Evolutionary conservation across 2,888 invertebrate species (phyloP), one percentile per base, ranked within the genome.

Genomic region (Eulithis prunata): DNA sequence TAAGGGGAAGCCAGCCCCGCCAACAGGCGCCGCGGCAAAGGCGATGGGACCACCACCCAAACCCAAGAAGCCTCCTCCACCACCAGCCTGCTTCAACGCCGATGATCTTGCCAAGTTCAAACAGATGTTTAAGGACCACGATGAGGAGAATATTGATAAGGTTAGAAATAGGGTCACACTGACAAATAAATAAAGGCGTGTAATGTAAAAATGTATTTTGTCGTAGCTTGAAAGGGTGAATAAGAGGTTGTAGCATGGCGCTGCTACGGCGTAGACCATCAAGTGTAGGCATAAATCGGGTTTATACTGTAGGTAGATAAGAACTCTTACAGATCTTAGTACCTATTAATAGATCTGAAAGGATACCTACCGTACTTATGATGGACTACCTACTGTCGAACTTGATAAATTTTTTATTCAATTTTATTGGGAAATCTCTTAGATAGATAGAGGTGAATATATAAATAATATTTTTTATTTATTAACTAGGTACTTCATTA

Each of bases 61-160:
- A 62, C 89, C 87, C 0, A 91, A 88, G 69, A 91, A 88, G 65
- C 79, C 79, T 1, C 93, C 93, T 0, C 90, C 88, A 1, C 93
- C 93, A 5, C 93, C 93, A 0, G 86, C 88, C 1, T 85, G 86
- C 73, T 93, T 93, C 64, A 77, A 76, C 3, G 71, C 72, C 2
- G 91, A 90, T 4, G 92, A 93, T 36, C 56, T 92, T 7, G 73
- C 72, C 0, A 83, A 68, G 68, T 91, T 87, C 65, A 92, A 88
- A 58, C 89, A 88, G 69, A 64, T 91, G 41, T 93, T 79, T 68
- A 91, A 87, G 62, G 75, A 76, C 0, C 80, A 83, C 56, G 93
- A 92, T 67, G 89, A 88, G 68, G 89, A 89, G 0, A 84, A 85
- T 53, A 88, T 88, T 61, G 92, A 91, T 8, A 90, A 85, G 86